Conservation (phyloP, 1,140 invertebrate species). For the Oreohelix idahoensis region DNA sequence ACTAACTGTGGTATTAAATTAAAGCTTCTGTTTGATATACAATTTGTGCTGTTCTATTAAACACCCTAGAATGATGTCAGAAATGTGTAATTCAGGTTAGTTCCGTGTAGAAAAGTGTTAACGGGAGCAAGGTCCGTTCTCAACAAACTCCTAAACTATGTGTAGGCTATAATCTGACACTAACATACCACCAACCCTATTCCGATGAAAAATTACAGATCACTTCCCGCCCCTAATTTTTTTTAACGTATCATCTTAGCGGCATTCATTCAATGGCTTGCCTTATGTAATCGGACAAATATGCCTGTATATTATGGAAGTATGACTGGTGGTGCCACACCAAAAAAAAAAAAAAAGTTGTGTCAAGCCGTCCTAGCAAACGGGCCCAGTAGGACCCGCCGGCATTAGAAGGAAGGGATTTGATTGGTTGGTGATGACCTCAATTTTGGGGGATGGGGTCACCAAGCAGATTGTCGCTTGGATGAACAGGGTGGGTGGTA, state of each 20-base stretch:
- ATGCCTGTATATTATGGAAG: not conserved
- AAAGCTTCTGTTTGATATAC: too few relatives aligned
- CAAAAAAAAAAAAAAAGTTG: not conserved
- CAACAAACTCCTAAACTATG: too few relatives aligned
- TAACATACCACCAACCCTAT: too few relatives aligned
- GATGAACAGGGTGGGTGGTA: constrained; percentile 21
- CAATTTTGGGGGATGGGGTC: constrained; percentile 24
- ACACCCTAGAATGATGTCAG: too few relatives aligned
- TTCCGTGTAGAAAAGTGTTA: too few relatives aligned
- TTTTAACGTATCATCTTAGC: not conserved
- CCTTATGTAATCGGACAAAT: constrained; percentile 29
- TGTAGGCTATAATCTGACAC: too few relatives aligned
- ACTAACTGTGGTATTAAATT: too few relatives aligned
- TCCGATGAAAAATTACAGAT: too few relatives aligned
- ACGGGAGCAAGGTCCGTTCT: too few relatives aligned
- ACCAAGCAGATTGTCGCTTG: not conserved
- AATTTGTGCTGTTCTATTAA: too few relatives aligned
- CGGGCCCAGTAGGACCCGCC: not conserved
- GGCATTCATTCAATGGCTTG: not conserved
- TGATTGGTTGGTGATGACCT: constrained; percentile 41
- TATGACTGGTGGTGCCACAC: not conserved
- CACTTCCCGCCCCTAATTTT: too few relatives aligned
- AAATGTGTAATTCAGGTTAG: too few relatives aligned
- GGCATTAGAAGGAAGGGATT: not conserved
- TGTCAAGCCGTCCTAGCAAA: constrained; percentile 3